Percentiles rank a stretch among this genome's conserved stretches.
These are phyloP conservation scores for Rhinatrema bivittatum DNA, from an alignment of 2,797 vertebrate genomes.

Conservation along the genomic window DNA sequence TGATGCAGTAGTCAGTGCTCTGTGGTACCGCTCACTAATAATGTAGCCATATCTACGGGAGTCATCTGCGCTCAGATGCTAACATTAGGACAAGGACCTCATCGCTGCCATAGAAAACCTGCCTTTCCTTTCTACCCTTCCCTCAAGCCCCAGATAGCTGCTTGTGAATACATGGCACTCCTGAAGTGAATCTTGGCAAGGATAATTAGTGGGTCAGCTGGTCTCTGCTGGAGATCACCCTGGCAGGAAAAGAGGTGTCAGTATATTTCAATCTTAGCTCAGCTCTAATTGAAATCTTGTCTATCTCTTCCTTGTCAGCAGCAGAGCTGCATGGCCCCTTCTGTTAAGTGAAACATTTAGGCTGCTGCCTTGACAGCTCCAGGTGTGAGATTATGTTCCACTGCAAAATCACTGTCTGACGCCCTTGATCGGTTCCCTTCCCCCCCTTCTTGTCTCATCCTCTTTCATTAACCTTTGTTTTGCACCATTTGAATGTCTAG, in stretches of 20 bases:
- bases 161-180: slow-evolving; percentile 7
- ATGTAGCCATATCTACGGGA: too few species aligned
- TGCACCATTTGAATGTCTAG: too few species aligned
- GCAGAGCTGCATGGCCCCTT: slow-evolving; percentile 13
- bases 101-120: too few species aligned
- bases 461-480: too few species aligned
- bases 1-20: too few species aligned
- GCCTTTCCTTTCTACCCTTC: too few species aligned
- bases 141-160: slow-evolving; percentile 4
- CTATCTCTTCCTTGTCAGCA: slow-evolving; percentile 46
- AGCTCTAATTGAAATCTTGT: slow-evolving; percentile 47
- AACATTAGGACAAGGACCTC: too few species aligned
- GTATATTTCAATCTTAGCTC: slow-evolving; percentile 14
- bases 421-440: slow-evolving; percentile 27
- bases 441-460: too few species aligned
- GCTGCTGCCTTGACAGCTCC: slow-evolving; percentile 35
- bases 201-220: slow-evolving; percentile 23
- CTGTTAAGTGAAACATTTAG: slow-evolving; percentile 43
- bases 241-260: slow-evolving; percentile 28
- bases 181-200: slow-evolving; percentile 1
- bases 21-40: too few species aligned
- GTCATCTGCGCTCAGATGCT: too few species aligned
- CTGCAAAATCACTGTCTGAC: slow-evolving; percentile 36
- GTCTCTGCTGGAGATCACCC: slow-evolving; percentile 21
- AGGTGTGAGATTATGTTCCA: slow-evolving; percentile 37